Conservation (phyloP, 2,797 vertebrate genomes). For the Bucorvus abyssinicus region DNA sequence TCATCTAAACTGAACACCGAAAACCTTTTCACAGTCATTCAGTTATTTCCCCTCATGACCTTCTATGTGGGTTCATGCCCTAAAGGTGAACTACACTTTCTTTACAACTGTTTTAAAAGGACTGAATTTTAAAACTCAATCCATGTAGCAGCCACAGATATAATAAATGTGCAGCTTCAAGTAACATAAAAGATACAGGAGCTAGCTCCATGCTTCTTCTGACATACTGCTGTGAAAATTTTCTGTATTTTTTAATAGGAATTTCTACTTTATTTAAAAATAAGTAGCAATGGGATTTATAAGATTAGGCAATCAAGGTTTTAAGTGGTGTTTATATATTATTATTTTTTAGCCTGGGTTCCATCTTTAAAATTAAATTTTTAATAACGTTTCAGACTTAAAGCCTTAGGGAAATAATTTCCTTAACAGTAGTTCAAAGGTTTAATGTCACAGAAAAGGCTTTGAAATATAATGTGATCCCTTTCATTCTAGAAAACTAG, state of each 20-base stretch:
- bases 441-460: slow-evolving; percentile 63
- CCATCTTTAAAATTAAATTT: slow-evolving; percentile 71
- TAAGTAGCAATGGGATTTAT: slow-evolving; percentile 49
- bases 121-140: not conserved
- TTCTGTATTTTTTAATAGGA: not conserved
- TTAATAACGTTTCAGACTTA: slow-evolving; percentile 73
- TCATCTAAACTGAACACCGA: not conserved
- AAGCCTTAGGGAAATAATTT: slow-evolving; percentile 64
- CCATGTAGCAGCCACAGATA: not conserved
- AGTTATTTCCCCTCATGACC: not conserved
- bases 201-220: not conserved
- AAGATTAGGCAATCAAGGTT: slow-evolving; percentile 47
- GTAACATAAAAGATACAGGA: not conserved
- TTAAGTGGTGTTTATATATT: slow-evolving; percentile 59
- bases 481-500: slow-evolving; percentile 68
- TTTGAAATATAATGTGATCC: slow-evolving; percentile 65
- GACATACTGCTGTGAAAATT: not conserved
- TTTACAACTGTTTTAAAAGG: not conserved
- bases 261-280: slow-evolving; percentile 66
- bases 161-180: not conserved
- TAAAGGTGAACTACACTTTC: not conserved
- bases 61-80: not conserved
- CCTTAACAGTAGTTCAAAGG: slow-evolving; percentile 66
- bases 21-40: not conserved
- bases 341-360: slow-evolving; percentile 52